Evolutionary conservation across 2,888 invertebrate genomes (phyloP).

Genomic region (Dusona sp.): DNA sequence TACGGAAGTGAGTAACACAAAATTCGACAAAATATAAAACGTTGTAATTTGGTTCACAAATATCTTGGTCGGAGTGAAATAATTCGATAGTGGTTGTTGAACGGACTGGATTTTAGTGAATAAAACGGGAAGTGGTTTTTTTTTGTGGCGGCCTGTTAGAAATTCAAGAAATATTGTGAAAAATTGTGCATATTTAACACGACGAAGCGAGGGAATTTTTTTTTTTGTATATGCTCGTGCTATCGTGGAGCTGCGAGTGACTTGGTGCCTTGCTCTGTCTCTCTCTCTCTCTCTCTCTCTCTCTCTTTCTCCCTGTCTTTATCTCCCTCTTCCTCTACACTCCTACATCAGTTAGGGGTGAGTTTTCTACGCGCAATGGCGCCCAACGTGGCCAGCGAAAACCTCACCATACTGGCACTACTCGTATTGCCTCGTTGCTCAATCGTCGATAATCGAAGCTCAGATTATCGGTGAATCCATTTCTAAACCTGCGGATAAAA

Average conservation of each 20-base stretch:
- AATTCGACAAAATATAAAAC: not conserved
- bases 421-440: constrained; percentile 53
- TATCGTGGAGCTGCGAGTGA: constrained; percentile 17
- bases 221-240: constrained; percentile 16
- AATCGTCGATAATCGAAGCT: constrained; percentile 54
- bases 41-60: not conserved
- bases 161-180: constrained; percentile 23
- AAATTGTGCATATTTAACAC: constrained; percentile 1
- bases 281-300: constrained; percentile 19
- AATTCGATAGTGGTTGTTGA: constrained; percentile 16
- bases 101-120: not conserved
- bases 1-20: not conserved
- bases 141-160: not conserved
- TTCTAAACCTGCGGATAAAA: not conserved
- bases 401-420: constrained; percentile 40
- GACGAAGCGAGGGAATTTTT: constrained; percentile 19
- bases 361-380: constrained; percentile 76
- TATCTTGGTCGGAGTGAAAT: constrained; percentile 12
- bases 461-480: constrained; percentile 59
- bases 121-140: not conserved
- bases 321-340: constrained; percentile 7
- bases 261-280: constrained; percentile 31
- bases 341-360: constrained; percentile 41
- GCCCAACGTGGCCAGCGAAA: constrained; percentile 72
- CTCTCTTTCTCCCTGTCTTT: constrained; percentile 6